Evolutionary conservation across 2,113 vertebrate genomes (phyloP), one percentile per base, ranked within the genome.

Genomic region (Albula goreensis): DNA sequence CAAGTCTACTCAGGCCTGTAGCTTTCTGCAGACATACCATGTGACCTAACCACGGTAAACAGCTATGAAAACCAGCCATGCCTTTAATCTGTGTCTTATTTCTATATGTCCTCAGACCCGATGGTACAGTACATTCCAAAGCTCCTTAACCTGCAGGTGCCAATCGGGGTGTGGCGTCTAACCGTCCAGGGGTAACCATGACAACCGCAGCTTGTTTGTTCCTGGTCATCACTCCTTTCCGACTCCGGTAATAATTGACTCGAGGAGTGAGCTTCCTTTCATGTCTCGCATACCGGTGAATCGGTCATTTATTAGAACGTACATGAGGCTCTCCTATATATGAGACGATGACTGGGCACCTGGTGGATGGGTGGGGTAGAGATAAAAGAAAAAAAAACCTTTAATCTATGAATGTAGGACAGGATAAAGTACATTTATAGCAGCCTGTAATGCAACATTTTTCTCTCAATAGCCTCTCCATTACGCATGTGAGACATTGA

Each of bases 1-100:
- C 85, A 91, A 86, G 88, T 89, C 89, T 5, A 57, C 89, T 91
- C 93, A 91, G 87, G 87, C 88, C 88, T 83, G 85, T 80, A 83
- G 85, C 80, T 78, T 31, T 84, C 17, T 89, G 84, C 89, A 89
- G 88, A 88, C 70, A 94, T 88, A 87, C 91, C 92, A 87, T 78
- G 83, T 66, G 17, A 88, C 70, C 91, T 87, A 85, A 87, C 74
- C 85, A 78, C 88, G 88, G 89, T 88, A 92, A 92, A 92, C 90
- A 89, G 80, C 25, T 88, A 86, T 80, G 88, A 90, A 87, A 87
- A 86, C 89, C 90, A 88, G 90, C 91, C 90, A 90, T 92, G 90
- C 89, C 89, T 92, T 94, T 94, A 87, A 93, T 93, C 89, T 89
- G 66, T 49, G 83, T 88, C 88, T 91, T 88, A 87, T 91, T 90